These are phyloP conservation scores for Drosophila chauvacae DNA, from an alignment of 1,140 invertebrate genomes.

Conservation along the genomic window DNA sequence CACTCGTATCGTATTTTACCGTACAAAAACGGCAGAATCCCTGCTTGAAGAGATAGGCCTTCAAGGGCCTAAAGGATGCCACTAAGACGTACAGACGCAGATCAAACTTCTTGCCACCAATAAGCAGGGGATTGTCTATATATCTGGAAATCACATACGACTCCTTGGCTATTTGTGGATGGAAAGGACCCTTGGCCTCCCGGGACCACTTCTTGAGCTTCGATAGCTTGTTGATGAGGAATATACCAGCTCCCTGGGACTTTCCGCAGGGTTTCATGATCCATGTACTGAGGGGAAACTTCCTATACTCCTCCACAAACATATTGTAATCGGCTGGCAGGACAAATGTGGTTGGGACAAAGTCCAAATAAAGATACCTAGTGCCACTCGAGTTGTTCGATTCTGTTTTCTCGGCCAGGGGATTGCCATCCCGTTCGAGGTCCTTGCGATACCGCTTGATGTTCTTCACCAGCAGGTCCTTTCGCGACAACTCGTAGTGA, in stretches of 20 bases:
- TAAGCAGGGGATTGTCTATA: conserved; percentile 93
- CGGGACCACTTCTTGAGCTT: conserved; percentile 95
- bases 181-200: conserved; percentile 91
- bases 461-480: conserved; percentile 97
- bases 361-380: conserved; percentile 93
- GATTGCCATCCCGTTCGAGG: conserved; percentile 94
- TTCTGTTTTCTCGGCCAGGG: conserved; percentile 90
- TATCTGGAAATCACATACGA: conserved; percentile 96
- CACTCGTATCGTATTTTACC: conserved; percentile 92
- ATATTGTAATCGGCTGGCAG: conserved; percentile 97
- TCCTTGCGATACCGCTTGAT: conserved; percentile 97
- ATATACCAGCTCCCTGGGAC: conserved; percentile 94
- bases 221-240: conserved; percentile 94
- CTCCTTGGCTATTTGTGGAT: conserved; percentile 93
- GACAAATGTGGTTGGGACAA: conserved; percentile 96
- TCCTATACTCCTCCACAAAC: conserved; percentile 97
- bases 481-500: conserved; percentile 97
- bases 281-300: conserved; percentile 96
- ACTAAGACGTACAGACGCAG: conserved; percentile 93
- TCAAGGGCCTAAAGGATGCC: conserved; percentile 92
- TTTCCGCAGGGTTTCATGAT: conserved; percentile 99
- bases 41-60: conserved; percentile 93
- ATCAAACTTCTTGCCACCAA: conserved; percentile 95
- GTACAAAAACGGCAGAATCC: conserved; percentile 93
- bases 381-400: conserved; percentile 89